Evolutionary conservation across 2,797 vertebrate genomes (phyloP), one percentile per base, ranked within the genome.

Genomic region (Sebastes oblongus): DNA sequence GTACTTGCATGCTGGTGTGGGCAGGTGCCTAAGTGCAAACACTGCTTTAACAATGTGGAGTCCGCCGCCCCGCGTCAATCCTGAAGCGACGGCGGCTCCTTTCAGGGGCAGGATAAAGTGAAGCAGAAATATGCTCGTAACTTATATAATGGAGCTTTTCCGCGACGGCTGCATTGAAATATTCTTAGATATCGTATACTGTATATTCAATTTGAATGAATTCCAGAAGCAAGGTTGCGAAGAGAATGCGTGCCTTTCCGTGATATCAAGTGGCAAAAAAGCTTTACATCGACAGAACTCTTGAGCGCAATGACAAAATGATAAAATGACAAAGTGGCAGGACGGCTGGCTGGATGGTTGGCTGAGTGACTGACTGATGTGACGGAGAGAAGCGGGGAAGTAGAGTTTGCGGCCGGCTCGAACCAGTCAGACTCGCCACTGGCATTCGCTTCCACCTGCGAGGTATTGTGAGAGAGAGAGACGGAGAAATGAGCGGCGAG

Each of bases 21-120:
- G 86, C 6, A 80, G 87, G 83, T 87, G 59, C 72, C 82, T 66
- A 61, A 83, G 84, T 84, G 55, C 83, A 80, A 82, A 78, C 66
- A 22, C 52, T 20, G 32, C 73, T 66, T 46, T 52, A 88, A 81
- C 71, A 82, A 58, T 24, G 65, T 66, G 2, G 52, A 78, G 52
- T 70, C 56, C 22, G 30, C 54, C 27, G 20, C 32, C n/a, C 27
- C 1, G 5, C 62, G 10, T 81, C 75, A 69, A 24, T 39, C 61
- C 69, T 8, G 36, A 75, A 77, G 59, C 29, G 72, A 70, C 50
- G 50, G 50, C 50, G 10, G 16, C 7, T 68, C 56, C 56, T 66
- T 46, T 58, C 6, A 36, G 62, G 12, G 27, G 30, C n/a, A 27
- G 59, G 29, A 56, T 27, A 8, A 59, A 59, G 25, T 2, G 14